Evolutionary conservation across 2,113 vertebrate species (phyloP), one percentile per base, ranked within the genome.

Genomic region (Colaptes auratus): DNA sequence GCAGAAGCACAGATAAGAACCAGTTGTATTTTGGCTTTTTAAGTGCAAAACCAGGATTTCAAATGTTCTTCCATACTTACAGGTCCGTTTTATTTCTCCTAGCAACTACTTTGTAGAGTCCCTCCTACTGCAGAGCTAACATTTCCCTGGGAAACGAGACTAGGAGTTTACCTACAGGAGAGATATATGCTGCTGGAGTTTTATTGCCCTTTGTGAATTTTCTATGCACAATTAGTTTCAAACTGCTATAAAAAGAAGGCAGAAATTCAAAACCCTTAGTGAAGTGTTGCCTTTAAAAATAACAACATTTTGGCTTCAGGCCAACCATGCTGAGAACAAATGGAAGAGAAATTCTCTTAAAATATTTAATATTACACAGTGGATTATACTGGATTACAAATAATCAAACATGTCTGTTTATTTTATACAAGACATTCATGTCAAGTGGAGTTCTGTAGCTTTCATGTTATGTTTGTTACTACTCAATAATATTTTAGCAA

Each of bases 201-300:
- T 71, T 91, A 72, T 36, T 48, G 55, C 35, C 9, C 7, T 59
- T 85, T 79, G 81, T 72, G 77, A 96, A 96, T 93, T 83, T 94
- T 78, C 50, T 88, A 86, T 86, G 74, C 60, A 85, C 93, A 96
- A 95, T 95, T 69, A 63, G 91, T 93, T 96, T 94, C 79, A 97
- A 93, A 96, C 89, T 77, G 56, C 84, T 95, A 86, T 86, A 92
- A 94, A 96, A 97, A 95, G 64, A 96, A n/a, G n/a, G n/a, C n/a
- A 94, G 55, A 71, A 84, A 85, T 93, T 89, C 75, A 83, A 95
- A 96, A 80, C 21, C 70, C 65, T 92, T 85, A 90, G 28, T 74
- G 17, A 56, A 95, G 56, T 66, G 55, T 35, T 90, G 58, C 59
- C 81, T 97, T 92, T 82, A 96, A 96, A 96, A 91, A 50, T 72